A percentile compares a stretch with the other conserved stretches of the same genome.
phyloP scores from a whole-genome alignment of 2,888 invertebrate species.

The Ecdyonurus torrentis region DNA sequence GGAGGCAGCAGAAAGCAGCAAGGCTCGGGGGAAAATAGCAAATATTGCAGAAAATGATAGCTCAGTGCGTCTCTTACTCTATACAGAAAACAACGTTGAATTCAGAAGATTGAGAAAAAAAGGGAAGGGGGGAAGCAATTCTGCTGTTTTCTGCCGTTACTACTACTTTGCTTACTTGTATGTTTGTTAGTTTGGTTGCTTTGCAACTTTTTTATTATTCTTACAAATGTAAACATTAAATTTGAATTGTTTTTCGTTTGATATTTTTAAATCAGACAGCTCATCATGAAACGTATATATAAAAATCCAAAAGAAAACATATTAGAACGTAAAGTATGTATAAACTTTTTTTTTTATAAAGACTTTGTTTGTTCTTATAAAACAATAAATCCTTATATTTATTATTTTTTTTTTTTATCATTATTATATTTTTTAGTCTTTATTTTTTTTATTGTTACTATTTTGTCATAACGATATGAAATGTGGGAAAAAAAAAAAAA shows the following conservation, averaged over 20 bases:
- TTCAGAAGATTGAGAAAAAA: background rate
- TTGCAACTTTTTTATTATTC: background rate
- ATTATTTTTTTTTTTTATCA: background rate
- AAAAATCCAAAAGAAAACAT: background rate
- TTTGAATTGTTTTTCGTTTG: background rate
- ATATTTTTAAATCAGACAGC: background rate
- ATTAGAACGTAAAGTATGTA: background rate
- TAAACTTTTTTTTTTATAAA: background rate
- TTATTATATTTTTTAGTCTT: background rate
- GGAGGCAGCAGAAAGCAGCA: conserved; percentile 10
- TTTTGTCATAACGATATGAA: background rate
- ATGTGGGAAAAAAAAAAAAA: too few species aligned
- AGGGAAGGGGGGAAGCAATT: background rate
- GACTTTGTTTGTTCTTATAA: too few species aligned
- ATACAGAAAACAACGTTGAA: background rate
- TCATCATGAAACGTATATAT: background rate
- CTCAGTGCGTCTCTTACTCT: background rate
- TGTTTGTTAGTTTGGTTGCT: background rate
- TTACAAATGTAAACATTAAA: background rate
- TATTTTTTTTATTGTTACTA: background rate
- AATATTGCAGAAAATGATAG: conserved; percentile 13
- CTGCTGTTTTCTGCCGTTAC: background rate
- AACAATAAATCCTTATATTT: too few species aligned
- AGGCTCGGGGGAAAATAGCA: conserved; percentile 12
- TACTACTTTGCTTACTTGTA: background rate